These are phyloP conservation scores for Synaphobranchus kaupii DNA, from an alignment of 2,797 vertebrate species.

Conservation along the genomic window DNA sequence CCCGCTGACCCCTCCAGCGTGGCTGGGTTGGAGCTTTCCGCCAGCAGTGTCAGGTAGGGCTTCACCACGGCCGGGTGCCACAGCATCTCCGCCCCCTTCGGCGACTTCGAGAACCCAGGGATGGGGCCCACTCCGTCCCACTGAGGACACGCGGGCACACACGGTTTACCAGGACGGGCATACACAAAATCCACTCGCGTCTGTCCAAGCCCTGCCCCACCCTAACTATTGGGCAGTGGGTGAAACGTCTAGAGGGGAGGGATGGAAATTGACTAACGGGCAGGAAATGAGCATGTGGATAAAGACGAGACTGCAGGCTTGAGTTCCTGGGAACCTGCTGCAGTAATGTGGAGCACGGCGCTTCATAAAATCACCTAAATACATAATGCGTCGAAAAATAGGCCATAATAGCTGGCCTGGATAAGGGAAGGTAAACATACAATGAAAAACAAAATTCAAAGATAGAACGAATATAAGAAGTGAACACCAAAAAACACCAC, in stretches of 20 bases:
- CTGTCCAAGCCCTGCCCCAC: background rate
- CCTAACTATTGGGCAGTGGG: background rate
- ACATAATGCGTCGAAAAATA: background rate
- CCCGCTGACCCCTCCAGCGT: conserved; percentile 96
- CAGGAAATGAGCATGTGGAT: too few relatives aligned
- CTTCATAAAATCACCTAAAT: background rate
- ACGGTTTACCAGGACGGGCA: background rate
- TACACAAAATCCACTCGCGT: background rate
- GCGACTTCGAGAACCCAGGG: conserved; percentile 92
- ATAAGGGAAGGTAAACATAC: background rate
- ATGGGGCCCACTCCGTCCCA: conserved; percentile 98
- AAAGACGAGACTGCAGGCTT: background rate
- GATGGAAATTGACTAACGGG: background rate
- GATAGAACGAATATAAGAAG: too few relatives aligned
- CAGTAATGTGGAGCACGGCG: background rate
- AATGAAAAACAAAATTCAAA: background rate
- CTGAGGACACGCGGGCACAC: conserved; percentile 61
- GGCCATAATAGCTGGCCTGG: background rate
- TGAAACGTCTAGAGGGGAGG: background rate
- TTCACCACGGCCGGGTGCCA: conserved; percentile 98
- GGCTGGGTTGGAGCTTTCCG: conserved; percentile 97
- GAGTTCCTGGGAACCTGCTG: background rate
- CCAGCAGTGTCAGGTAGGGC: conserved; percentile 92
- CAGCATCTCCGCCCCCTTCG: conserved; percentile 96
- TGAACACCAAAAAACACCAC: too few relatives aligned